phyloP scores from a whole-genome alignment of 2,888 invertebrate species.

The Scelioninae gen. 1 region DNA sequence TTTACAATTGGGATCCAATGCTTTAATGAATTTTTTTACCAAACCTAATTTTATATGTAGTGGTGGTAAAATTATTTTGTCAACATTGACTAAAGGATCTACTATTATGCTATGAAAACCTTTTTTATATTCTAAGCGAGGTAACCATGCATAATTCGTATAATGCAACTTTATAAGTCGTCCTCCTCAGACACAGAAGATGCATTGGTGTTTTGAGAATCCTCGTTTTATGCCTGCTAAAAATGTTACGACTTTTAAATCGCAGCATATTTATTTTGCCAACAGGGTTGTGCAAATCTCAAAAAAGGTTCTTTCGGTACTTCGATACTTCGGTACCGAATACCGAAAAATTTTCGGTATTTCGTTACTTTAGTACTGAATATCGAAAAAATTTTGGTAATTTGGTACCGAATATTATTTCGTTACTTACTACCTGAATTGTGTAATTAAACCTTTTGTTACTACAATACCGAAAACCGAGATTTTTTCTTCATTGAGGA shows the following conservation, averaged over 20 bases:
- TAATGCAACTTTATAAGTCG: not conserved
- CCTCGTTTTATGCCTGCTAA: not conserved
- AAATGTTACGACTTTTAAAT: not conserved
- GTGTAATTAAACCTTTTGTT: no score
- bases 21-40: not conserved
- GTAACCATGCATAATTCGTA: not conserved
- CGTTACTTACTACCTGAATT: no score
- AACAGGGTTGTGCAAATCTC: no score
- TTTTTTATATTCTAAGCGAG: not conserved
- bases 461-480: no score
- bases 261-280: not conserved
- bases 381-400: no score
- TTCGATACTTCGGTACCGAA: no score
- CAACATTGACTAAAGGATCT: not conserved
- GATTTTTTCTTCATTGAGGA: no score
- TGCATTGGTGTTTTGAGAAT: not conserved
- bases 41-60: not conserved
- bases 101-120: not conserved
- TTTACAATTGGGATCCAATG: no score
- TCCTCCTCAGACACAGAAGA: not conserved
- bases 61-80: not conserved
- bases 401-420: no score
- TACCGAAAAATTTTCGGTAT: no score
- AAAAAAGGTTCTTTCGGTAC: no score
- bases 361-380: no score